Evolutionary conservation across 2,888 invertebrate species (phyloP), one percentile per base, ranked within the genome.

Genomic region (Callyntrura sp.): DNA sequence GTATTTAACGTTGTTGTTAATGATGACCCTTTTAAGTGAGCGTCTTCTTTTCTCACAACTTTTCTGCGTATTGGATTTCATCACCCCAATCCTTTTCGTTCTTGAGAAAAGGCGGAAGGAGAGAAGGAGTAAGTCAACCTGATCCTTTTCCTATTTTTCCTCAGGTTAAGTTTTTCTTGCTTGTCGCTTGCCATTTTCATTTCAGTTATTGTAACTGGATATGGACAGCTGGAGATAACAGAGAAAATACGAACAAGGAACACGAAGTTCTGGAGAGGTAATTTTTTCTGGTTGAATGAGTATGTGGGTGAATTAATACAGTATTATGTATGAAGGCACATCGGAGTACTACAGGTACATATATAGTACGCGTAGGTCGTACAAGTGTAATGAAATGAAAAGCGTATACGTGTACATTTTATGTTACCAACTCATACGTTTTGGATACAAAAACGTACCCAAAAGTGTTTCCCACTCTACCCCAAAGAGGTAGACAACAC

Each of bases 401-500:
- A 35, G 35, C 35, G 35, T 35, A 35, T 35, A 35, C 35, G 35
- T 35, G 35, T 35, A 35, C 35, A 35, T 6, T 4, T 35, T 35
- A 35, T 60, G 35, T 76, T 17, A 0, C 55, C 17, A 76, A 48
- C 76, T 48, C 5, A 73, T 73, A 73, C 73, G 20, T 45, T 45
- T 45, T 45, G 25, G 25, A 65, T 28, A 14, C 28, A 23, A 23
- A 35, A 35, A 35, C 2, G 35, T 35, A 35, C 35, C 11, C 2
- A 70, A 55, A 84, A 70, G 84, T 84, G 84, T 70, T 57, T 68
- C n/a, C n/a, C 85, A 57, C 73, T 73, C 57, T 73, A 55, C 55
- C 60, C n/a, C 2, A 25, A 84, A 55, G 81, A 83, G 82, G 70
- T 84, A 62, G 25, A 68, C 51, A 84, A 43, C 17, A 20, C 17